Percentiles rank a stretch among this genome's conserved stretches.
These are phyloP conservation scores for Illadopsis cleaveri DNA, from an alignment of 2,113 vertebrate genomes.

Conservation along the genomic window DNA sequence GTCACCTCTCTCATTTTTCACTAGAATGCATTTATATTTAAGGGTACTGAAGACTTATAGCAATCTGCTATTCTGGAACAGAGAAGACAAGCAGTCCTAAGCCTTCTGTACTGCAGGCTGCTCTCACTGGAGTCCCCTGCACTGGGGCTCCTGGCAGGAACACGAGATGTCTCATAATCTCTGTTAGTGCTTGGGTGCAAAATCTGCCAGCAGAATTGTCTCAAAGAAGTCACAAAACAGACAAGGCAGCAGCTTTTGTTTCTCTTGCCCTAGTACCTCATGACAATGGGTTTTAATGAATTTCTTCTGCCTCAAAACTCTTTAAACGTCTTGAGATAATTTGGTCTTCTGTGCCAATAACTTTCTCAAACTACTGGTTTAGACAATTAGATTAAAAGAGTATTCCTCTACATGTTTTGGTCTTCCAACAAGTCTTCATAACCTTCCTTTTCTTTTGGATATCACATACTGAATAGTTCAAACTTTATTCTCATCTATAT, in stretches of 20 bases:
- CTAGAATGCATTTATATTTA: neutral
- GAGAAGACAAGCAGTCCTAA: neutral
- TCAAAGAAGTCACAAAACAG: neutral
- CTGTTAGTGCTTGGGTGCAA: neutral
- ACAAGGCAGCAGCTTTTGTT: neutral
- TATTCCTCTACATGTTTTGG: neutral
- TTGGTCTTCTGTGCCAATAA: neutral
- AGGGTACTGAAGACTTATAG: neutral
- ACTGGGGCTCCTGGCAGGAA: neutral
- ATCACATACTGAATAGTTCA: neutral
- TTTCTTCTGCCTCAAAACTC: neutral
- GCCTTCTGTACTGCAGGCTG: neutral
- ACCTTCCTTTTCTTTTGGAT: neutral
- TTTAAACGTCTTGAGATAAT: neutral
- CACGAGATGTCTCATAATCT: neutral
- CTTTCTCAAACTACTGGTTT: neutral
- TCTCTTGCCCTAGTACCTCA: neutral
- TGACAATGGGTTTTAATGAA: neutral
- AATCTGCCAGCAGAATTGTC: neutral
- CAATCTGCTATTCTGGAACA: neutral
- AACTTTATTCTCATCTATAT: neutral
- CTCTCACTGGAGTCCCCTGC: neutral
- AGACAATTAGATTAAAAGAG: neutral
- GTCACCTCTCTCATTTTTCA: neutral
- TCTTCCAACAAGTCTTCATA: neutral